These are phyloP conservation scores for Syritta pipiens DNA, from an alignment of 2,888 invertebrate genomes.

Conservation along the genomic window DNA sequence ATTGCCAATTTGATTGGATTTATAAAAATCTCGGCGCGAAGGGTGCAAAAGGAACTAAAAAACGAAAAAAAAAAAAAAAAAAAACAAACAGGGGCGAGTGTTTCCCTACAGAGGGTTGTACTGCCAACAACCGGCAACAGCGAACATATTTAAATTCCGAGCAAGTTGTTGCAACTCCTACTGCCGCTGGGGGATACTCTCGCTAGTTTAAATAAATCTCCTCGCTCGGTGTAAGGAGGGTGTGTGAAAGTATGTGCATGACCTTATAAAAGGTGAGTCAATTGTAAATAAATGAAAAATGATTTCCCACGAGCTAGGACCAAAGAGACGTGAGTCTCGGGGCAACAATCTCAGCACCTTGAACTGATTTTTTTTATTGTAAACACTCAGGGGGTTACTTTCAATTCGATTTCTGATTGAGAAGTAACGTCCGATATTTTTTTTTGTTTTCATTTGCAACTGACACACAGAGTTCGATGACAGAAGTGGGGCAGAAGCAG, in stretches of 20 bases:
- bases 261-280: constrained; percentile 1
- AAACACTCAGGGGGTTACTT: too few species aligned
- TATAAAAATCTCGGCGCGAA: constrained; percentile 55
- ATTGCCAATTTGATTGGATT: constrained; percentile 70
- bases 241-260: too few species aligned
- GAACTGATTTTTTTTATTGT: not conserved
- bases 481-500: too few species aligned
- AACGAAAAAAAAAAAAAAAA: constrained; percentile 22
- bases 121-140: not conserved
- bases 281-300: constrained; percentile 20
- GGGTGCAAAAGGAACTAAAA: too few species aligned
- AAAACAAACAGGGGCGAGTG: not conserved
- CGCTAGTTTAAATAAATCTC: constrained; percentile 22
- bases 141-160: constrained; percentile 44
- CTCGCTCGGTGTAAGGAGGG: too few species aligned
- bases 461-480: too few species aligned
- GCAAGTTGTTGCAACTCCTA: constrained; percentile 10
- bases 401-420: too few species aligned
- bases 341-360: not conserved
- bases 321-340: not conserved
- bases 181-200: not conserved
- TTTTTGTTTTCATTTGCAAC: too few species aligned
- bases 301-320: constrained; percentile 18
- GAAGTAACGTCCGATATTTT: too few species aligned
- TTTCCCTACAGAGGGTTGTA: not conserved